These are phyloP conservation scores for Somateria mollissima DNA, from an alignment of 2,797 vertebrate species.

Conservation along the genomic window DNA sequence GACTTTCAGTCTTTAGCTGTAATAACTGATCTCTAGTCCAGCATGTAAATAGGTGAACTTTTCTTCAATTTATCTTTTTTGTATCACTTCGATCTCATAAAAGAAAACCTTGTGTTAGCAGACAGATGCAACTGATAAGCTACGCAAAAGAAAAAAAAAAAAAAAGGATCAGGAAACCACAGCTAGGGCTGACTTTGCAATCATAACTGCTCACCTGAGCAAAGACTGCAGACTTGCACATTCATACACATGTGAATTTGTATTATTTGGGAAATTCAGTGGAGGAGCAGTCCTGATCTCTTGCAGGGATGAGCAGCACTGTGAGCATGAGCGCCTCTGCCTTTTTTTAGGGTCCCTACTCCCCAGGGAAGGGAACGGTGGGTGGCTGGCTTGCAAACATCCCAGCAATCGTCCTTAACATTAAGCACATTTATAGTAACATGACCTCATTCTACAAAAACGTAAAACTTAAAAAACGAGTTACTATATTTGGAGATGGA, in stretches of 20 bases:
- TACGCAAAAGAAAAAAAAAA: not conserved
- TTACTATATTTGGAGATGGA: slow-evolving; percentile 48
- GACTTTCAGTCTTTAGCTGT: not conserved
- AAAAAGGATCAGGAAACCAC: not conserved
- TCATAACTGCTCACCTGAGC: not conserved
- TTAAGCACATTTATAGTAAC: slow-evolving; percentile 38
- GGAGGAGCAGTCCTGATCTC: not conserved
- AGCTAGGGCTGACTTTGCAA: not conserved
- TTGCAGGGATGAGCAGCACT: not conserved
- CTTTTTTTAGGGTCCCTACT: not conserved
- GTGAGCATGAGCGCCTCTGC: accelerated
- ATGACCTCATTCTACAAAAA: slow-evolving; percentile 37
- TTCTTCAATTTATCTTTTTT: not conserved
- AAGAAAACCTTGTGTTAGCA: not conserved
- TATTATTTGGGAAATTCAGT: not conserved
- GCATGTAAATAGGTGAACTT: not conserved
- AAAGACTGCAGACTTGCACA: not conserved
- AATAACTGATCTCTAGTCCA: not conserved
- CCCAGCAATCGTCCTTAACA: not conserved
- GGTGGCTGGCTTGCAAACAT: slow-evolving; percentile 31
- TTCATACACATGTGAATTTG: not conserved
- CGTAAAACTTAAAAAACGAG: slow-evolving; percentile 28
- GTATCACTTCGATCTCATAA: not conserved
- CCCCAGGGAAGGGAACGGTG: not conserved
- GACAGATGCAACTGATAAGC: not conserved